Evolutionary conservation across 1,140 invertebrate genomes (phyloP).

Genomic region (Mycetomoellerius zeteki): DNA sequence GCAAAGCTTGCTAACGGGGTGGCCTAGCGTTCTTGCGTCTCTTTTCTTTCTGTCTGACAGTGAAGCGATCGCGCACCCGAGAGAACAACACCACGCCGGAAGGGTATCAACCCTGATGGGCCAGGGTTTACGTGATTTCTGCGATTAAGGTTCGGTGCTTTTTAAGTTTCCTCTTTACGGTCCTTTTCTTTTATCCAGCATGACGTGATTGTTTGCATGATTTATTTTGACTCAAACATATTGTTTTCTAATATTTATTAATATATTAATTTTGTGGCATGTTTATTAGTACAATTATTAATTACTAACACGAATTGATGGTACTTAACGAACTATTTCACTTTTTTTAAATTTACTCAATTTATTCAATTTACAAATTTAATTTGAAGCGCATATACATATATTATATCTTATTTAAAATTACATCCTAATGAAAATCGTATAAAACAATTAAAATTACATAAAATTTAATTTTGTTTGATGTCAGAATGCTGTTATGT

Average conservation of each 20-base stretch:
- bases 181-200: not conserved
- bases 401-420: not conserved
- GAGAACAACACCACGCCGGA: constrained; percentile 87
- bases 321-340: not conserved
- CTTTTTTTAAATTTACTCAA: not conserved
- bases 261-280: not conserved
- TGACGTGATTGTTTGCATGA: constrained; percentile 42
- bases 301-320: not conserved
- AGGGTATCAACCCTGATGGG: constrained; percentile 85
- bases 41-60: constrained; percentile 84
- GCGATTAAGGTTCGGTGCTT: constrained; percentile 82
- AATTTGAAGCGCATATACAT: not conserved
- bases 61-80: constrained; percentile 88
- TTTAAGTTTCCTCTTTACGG: constrained; percentile 71
- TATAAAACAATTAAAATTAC: not conserved
- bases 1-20: constrained; percentile 77
- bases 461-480: not conserved
- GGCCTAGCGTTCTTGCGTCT: constrained; percentile 77
- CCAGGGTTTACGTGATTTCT: constrained; percentile 78
- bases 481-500: not conserved
- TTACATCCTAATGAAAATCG: not conserved
- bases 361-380: not conserved
- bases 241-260: not conserved
- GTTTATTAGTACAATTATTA: not conserved
- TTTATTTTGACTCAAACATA: not conserved